A percentile compares a stretch with the other conserved stretches of the same genome.
Evolutionary conservation across 2,888 invertebrate genomes (phyloP).

Genomic region (Teinopalpus imperialis): DNA sequence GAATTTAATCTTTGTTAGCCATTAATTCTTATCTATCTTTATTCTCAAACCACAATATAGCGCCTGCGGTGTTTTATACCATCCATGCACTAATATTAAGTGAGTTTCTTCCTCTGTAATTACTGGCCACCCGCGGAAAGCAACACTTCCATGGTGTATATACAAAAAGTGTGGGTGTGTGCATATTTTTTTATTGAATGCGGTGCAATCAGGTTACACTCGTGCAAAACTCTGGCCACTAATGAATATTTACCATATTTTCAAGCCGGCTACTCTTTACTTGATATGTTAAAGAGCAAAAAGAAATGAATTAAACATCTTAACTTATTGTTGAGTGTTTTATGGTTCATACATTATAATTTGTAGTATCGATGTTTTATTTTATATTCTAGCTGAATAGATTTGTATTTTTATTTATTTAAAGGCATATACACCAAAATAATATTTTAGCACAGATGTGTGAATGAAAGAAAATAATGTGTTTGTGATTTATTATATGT

Average conservation of each 20-base stretch:
- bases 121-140: constrained; percentile 5
- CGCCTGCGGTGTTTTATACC: constrained; percentile 7
- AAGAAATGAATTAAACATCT: constrained; percentile 5
- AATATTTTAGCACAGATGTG: too few relatives aligned
- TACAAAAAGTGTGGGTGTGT: too few relatives aligned
- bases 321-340: constrained; percentile 11
- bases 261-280: constrained; percentile 42
- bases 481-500: too few relatives aligned
- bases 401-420: too few relatives aligned
- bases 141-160: constrained; percentile 34
- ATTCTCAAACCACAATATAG: neutral
- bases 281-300: constrained; percentile 32
- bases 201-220: constrained; percentile 41
- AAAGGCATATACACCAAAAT: too few relatives aligned
- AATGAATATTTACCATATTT: constrained; percentile 59
- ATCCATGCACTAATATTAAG: constrained; percentile 9
- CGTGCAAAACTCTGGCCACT: constrained; percentile 40
- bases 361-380: neutral
- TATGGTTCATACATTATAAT: neutral
- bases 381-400: too few relatives aligned
- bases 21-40: neutral
- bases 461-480: too few relatives aligned
- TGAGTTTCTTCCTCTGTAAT: constrained; percentile 15
- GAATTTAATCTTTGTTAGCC: neutral
- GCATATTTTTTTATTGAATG: constrained; percentile 36